phyloP scores from a whole-genome alignment of 1,140 invertebrate genomes.

The Scaptodrosophila lebanonensis region DNA sequence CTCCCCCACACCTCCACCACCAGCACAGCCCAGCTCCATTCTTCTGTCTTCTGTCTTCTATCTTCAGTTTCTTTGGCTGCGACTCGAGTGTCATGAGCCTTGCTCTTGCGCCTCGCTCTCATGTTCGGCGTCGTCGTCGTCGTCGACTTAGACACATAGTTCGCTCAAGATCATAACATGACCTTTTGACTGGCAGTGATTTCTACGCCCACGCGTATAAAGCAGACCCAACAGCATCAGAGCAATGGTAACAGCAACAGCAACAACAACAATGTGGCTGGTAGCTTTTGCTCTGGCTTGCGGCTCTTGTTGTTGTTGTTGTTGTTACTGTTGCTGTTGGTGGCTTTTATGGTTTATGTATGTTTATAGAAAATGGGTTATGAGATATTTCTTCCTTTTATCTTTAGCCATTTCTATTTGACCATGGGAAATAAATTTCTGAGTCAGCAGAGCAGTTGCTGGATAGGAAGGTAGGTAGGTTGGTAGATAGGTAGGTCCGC shows the following conservation, averaged over 20 bases:
- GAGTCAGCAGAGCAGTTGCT: constrained; percentile 5
- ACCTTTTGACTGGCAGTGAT: constrained; percentile 75
- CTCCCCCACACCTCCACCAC: not conserved
- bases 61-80: constrained; percentile 6
- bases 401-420: constrained; percentile 69
- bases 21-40: not conserved
- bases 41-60: constrained; percentile 18
- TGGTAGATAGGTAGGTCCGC: too few relatives aligned
- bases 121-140: constrained; percentile 53
- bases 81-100: constrained; percentile 4
- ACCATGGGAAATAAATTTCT: constrained; percentile 73
- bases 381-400: constrained; percentile 69
- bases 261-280: constrained; percentile 34
- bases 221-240: constrained; percentile 59
- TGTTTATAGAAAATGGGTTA: constrained; percentile 75
- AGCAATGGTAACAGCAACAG: constrained; percentile 11
- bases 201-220: constrained; percentile 74
- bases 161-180: constrained; percentile 75
- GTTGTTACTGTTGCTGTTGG: constrained; percentile 26
- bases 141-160: constrained; percentile 62
- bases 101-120: constrained; percentile 37
- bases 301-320: not conserved
- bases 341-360: constrained; percentile 63
- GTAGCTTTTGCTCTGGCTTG: not conserved
- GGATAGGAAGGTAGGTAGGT: too few relatives aligned